Base-by-base conservation (phyloP, 1,140 invertebrate species). In the Philopotamus ludificatus region DNA sequence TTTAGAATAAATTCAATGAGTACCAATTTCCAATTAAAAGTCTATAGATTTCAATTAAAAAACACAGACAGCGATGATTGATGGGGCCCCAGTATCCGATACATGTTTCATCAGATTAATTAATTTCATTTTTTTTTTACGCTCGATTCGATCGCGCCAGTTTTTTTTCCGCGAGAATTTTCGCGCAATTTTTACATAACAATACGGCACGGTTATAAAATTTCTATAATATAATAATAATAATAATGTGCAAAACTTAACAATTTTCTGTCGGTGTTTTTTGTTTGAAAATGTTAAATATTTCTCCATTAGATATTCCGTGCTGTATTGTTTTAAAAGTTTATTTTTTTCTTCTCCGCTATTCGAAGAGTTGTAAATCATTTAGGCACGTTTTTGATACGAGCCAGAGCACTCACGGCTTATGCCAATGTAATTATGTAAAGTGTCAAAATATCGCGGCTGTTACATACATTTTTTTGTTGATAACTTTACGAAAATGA, bases 291-390 rank as follows among this genome's bases (percentile, higher is more conserved):
- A 58, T 39, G 55, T 41, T 39, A 58, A 58, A 58, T 58, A 58
- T 58, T 58, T 58, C 28, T 25, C 44, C 44, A 47, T 47, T 47
- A 47, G 7, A 16, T 47, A 47, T 47, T 47, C 44, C 44, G 44
- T 20, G 55, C 55, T 42, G 55, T 58, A 58, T 58, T 58, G 55
- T 58, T 39, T 15, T 18, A 18, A 42, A 58, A 58, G 34, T 58
- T 58, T 47, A 9, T 47, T 47, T 45, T 58, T 58, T 41, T 16
- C 55, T 34, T 16, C n/a, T n/a, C n/a, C n/a, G n/a, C n/a, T n/a
- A n/a, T 34, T 20, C 25, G 15, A 15, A 22, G n/a, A 45, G 55
- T 44, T 28, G 55, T 58, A 58, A 58, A 58, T 58, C 55, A 58
- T 45, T 58, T 44, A 44, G 20, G 21, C 41, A 23, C 39, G 21